Percentiles rank a stretch among this genome's conserved stretches.
Conservation (phyloP, 2,797 vertebrate species). For the Pipistrellus kuhlii region DNA sequence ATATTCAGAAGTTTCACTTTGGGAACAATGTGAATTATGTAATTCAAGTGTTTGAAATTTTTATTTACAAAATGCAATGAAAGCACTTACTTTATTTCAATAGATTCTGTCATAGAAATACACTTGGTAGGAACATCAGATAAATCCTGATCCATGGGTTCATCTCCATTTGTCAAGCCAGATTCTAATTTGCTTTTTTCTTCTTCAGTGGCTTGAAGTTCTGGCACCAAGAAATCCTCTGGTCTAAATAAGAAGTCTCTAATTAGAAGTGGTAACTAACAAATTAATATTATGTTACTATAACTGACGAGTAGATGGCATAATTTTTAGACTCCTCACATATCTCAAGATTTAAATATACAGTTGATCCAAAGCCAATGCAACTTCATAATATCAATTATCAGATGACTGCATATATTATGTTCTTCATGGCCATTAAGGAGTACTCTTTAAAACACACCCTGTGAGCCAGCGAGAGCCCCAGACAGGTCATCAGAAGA, state of each 20-base stretch:
- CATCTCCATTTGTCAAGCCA: constrained; percentile 96
- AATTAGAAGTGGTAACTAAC: constrained; percentile 64
- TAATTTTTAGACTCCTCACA: constrained; percentile 38
- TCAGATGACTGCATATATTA: neutral
- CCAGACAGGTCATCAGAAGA: neutral
- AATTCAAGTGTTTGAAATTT: constrained; percentile 21
- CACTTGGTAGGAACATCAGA: constrained; percentile 99
- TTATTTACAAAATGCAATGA: constrained; percentile 43
- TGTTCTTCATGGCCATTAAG: neutral
- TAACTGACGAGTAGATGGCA: constrained; percentile 1
- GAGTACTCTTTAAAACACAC: neutral
- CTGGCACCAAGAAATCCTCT: constrained; percentile 98
- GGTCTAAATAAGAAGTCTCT: constrained; percentile 88
- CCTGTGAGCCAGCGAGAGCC: neutral
- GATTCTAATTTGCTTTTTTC: constrained; percentile 98
- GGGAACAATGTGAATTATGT: constrained; percentile 31
- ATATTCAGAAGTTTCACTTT: constrained; percentile 51
- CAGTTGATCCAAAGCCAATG: constrained; percentile 6
- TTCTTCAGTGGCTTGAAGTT: constrained; percentile 98
- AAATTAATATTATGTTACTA: constrained; percentile 42
- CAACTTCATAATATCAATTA: neutral
- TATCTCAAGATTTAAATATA: constrained; percentile 54
- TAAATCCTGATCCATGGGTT: constrained; percentile 98
- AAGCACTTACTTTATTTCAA: constrained; percentile 96
- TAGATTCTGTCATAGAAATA: constrained; percentile 93